These are phyloP conservation scores for Suricata suricatta DNA, from an alignment of 2,113 vertebrate species.

Conservation along the genomic window DNA sequence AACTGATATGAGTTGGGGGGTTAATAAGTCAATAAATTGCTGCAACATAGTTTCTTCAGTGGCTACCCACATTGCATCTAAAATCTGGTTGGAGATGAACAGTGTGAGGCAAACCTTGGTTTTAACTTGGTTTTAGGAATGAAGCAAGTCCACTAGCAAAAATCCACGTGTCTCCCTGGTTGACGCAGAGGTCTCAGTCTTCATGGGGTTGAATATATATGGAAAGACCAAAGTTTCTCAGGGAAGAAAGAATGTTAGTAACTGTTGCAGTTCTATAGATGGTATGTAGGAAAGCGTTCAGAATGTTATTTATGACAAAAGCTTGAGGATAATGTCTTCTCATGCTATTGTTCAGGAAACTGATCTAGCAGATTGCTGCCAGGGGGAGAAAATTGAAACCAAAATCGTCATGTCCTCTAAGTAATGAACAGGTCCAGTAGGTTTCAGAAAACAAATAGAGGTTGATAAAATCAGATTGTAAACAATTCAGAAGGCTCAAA, in stretches of 20 bases:
- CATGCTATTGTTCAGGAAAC: background rate
- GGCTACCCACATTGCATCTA: background rate
- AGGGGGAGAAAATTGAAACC: background rate
- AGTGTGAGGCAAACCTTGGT: background rate
- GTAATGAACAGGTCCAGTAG: background rate
- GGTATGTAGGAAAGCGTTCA: background rate
- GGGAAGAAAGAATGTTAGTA: background rate
- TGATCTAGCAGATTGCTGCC: background rate
- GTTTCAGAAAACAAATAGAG: background rate
- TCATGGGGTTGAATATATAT: background rate
- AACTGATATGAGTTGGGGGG: background rate
- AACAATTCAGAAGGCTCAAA: background rate
- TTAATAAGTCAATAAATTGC: background rate
- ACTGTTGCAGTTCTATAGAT: background rate
- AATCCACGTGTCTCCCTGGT: background rate
- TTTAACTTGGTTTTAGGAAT: background rate
- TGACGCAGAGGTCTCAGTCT: background rate
- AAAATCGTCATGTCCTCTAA: background rate
- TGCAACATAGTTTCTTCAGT: background rate
- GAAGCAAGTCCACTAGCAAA: background rate
- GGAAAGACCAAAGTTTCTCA: background rate
- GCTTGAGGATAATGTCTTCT: background rate
- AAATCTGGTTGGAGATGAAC: background rate
- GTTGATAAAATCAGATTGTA: background rate
- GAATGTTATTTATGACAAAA: slow-evolving; percentile 3